These are phyloP conservation scores for Ptyas mucosa DNA, from an alignment of 2,113 vertebrate genomes.

Conservation along the genomic window DNA sequence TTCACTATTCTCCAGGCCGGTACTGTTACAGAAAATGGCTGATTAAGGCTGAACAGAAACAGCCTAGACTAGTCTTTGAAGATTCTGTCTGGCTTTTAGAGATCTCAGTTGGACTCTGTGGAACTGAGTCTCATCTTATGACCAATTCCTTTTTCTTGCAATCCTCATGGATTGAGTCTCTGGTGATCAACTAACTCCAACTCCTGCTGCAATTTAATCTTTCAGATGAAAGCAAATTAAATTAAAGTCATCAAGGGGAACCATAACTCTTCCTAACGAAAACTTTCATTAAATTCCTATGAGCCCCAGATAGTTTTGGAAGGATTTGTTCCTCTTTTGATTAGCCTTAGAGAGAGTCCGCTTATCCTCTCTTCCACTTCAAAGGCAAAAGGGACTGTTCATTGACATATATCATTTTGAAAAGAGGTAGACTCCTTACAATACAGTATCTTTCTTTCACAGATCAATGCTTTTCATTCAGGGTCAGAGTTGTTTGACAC, in stretches of 20 bases:
- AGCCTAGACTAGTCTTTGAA: neutral
- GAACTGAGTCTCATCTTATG: neutral
- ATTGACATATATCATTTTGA: neutral
- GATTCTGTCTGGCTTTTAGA: neutral
- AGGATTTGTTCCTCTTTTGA: conserved; percentile 3
- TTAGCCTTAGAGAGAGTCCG: neutral
- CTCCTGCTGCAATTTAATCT: neutral
- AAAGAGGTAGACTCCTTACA: neutral
- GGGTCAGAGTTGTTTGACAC: neutral
- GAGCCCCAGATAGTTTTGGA: neutral
- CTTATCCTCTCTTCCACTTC: neutral
- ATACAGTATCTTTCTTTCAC: neutral
- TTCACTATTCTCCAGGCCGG: neutral
- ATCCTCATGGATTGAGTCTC: neutral
- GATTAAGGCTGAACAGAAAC: neutral
- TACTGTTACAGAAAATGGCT: neutral
- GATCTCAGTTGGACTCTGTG: neutral
- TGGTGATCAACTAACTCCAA: neutral
- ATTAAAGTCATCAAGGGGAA: neutral
- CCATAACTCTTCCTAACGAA: neutral
- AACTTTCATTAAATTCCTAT: neutral
- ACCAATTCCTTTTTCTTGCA: too few relatives aligned
- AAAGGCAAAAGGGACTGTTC: neutral
- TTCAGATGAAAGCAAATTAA: neutral
- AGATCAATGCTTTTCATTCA: neutral